phyloP scores from a whole-genome alignment of 2,113 vertebrate species.

The Cynopterus brachyotis region DNA sequence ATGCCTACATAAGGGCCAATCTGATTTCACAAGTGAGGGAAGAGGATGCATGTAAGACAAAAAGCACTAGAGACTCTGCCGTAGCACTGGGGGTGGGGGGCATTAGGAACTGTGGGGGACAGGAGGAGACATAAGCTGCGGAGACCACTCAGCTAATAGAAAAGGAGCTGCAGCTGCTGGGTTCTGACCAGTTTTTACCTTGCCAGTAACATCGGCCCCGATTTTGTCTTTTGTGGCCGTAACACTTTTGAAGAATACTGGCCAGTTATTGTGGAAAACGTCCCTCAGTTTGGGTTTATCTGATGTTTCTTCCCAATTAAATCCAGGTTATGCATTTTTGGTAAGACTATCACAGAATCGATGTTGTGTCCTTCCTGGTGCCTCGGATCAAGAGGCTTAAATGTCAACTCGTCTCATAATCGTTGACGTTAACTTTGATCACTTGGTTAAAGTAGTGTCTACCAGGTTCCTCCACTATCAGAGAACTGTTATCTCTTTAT shows the following conservation, averaged over 20 bases:
- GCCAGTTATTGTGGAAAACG: not conserved
- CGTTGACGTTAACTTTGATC: not conserved
- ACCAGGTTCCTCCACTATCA: not conserved
- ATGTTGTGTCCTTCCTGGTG: not conserved
- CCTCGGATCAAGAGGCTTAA: not conserved
- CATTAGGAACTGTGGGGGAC: accelerated
- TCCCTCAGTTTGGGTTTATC: not conserved
- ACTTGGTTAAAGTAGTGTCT: not conserved
- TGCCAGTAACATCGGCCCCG: not conserved
- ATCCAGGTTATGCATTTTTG: not conserved
- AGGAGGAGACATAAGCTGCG: no score
- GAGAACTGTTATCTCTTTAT: not conserved
- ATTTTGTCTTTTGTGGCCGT: not conserved
- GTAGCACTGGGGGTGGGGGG: not conserved
- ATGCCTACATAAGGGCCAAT: accelerated
- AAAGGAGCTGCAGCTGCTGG: not conserved
- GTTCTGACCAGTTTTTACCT: not conserved
- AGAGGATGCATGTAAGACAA: accelerated
- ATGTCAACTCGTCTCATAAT: not conserved
- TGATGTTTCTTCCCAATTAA: not conserved
- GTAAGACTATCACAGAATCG: not conserved
- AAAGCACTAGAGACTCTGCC: accelerated
- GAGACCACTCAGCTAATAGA: not conserved
- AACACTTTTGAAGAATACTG: not conserved
- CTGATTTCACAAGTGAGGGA: not conserved